Conservation (phyloP, 2,113 vertebrate genomes). For the Otus sunia region DNA sequence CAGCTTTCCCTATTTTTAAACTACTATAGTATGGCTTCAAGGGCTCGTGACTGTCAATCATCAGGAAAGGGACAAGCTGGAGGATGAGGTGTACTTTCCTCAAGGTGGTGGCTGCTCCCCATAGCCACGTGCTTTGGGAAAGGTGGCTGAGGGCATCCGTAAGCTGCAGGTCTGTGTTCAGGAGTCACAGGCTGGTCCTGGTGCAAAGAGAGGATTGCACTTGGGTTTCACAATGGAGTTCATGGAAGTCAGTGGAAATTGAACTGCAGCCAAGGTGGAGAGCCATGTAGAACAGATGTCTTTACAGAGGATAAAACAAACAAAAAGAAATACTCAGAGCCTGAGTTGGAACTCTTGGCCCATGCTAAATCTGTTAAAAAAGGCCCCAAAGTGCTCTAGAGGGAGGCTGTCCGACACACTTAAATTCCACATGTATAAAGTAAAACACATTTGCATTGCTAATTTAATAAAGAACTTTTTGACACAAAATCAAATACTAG, state of each 20-base stretch:
- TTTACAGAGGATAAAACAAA: constrained; percentile 50
- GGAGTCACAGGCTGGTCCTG: not conserved
- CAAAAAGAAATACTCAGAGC: constrained; percentile 27
- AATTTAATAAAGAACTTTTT: constrained; percentile 50
- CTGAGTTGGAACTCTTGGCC: constrained; percentile 16
- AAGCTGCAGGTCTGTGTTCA: not conserved
- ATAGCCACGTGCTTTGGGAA: not conserved
- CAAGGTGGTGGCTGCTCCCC: not conserved
- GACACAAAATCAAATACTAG: constrained; percentile 38
- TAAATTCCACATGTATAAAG: constrained; percentile 42
- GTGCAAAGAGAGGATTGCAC: not conserved
- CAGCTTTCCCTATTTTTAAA: constrained; percentile 34
- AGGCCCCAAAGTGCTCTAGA: constrained; percentile 16
- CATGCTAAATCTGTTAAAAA: constrained; percentile 2
- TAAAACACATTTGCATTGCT: constrained; percentile 62
- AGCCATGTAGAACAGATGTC: constrained; percentile 43
- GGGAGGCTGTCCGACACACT: constrained; percentile 27
- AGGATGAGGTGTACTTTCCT: not conserved
- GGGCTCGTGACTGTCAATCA: not conserved
- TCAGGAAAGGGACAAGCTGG: not conserved
- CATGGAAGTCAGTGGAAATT: constrained; percentile 4
- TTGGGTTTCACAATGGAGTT: constrained; percentile 29
- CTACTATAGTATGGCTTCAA: not conserved
- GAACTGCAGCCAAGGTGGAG: constrained; percentile 24
- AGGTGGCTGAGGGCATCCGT: not conserved